phyloP scores from a whole-genome alignment of 1,140 invertebrate species.

The Zophobas morio region DNA sequence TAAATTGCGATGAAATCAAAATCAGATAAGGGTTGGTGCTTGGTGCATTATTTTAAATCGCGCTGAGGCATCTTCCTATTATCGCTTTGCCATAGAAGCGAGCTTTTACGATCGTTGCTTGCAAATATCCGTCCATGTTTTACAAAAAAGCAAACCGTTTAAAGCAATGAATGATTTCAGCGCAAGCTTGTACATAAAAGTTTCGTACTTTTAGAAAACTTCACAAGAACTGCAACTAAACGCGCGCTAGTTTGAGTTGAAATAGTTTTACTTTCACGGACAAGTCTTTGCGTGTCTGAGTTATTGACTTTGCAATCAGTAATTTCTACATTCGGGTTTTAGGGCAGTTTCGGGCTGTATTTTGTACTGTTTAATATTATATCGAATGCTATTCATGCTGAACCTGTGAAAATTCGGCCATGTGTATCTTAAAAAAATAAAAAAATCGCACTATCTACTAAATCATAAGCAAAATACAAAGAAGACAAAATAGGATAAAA shows the following conservation, averaged over 20 bases:
- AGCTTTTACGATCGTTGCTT: constrained; percentile 3
- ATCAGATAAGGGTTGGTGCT: constrained; percentile 6
- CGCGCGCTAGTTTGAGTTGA: not conserved
- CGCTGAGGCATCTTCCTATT: not conserved
- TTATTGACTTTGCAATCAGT: constrained; percentile 35
- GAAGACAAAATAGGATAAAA: no score
- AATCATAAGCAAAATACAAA: no score
- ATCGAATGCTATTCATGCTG: no score
- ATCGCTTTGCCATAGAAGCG: not conserved
- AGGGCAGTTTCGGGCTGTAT: not conserved
- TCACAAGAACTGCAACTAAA: not conserved
- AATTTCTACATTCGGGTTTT: constrained; percentile 2
- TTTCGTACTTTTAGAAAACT: constrained; percentile 16
- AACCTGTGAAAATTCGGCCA: no score
- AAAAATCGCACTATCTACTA: no score
- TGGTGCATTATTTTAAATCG: constrained; percentile 28
- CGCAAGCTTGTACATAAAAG: not conserved
- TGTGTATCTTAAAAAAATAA: no score
- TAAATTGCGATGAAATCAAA: constrained; percentile 30
- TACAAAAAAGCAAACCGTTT: not conserved
- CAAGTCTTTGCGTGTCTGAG: constrained; percentile 23
- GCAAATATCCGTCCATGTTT: not conserved
- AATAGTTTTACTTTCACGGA: constrained; percentile 7
- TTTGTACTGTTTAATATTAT: no score
- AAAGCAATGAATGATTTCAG: not conserved